phyloP scores from a whole-genome alignment of 2,797 vertebrate species.

The Crocidura indochinensis region DNA sequence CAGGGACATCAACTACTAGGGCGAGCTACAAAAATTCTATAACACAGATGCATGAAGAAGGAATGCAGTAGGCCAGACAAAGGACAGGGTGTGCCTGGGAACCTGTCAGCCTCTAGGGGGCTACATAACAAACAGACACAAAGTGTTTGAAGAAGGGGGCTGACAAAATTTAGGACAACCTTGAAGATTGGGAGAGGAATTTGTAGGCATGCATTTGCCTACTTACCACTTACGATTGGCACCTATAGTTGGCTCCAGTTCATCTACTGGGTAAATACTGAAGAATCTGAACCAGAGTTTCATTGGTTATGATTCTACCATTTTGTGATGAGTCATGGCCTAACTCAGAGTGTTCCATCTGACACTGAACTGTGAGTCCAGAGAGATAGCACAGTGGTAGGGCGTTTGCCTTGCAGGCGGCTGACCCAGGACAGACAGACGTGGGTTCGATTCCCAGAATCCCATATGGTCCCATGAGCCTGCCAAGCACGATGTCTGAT shows the following conservation, averaged over 20 bases:
- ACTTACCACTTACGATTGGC: background rate
- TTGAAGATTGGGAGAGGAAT: background rate
- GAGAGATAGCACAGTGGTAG: too few relatives aligned
- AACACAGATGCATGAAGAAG: too few relatives aligned
- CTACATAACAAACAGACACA: background rate
- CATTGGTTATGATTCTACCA: background rate
- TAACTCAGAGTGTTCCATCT: background rate
- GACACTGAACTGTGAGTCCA: background rate
- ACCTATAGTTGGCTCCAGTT: background rate
- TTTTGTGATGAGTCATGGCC: conserved; percentile 59
- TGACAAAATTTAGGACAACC: background rate
- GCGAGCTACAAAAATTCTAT: background rate
- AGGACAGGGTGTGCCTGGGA: background rate
- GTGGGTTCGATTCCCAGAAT: too few relatives aligned
- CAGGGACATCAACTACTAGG: background rate
- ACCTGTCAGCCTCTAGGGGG: background rate
- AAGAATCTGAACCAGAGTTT: conserved; percentile 31
- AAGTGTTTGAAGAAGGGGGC: background rate
- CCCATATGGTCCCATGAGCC: too few relatives aligned
- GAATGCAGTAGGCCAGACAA: too few relatives aligned
- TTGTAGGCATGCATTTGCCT: background rate
- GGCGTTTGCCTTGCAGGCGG: too few relatives aligned
- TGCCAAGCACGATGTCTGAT: too few relatives aligned
- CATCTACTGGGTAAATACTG: background rate
- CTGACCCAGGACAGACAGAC: too few relatives aligned